Evolutionary conservation across 2,797 vertebrate species (phyloP).

Genomic region (Neosalanx taihuensis): DNA sequence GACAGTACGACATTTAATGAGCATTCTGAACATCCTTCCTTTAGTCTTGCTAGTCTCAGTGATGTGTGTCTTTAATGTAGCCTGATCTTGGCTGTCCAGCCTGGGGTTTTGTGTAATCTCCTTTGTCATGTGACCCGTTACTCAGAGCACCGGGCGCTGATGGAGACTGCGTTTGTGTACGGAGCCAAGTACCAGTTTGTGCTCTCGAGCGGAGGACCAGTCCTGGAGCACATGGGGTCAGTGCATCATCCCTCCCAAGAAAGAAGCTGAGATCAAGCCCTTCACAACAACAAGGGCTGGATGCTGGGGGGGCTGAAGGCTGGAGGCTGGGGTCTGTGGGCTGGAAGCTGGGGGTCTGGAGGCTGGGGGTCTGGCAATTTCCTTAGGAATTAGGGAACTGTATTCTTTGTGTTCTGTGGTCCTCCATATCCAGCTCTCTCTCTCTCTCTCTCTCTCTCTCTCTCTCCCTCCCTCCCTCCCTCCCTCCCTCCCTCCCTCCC

Average conservation of each 20-base stretch:
- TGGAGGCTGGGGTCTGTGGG: neutral
- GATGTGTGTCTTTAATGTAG: neutral
- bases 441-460: too few species aligned
- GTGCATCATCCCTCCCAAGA: slow-evolving; percentile 18
- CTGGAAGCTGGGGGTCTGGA: too few species aligned
- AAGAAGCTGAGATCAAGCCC: neutral
- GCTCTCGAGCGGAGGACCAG: slow-evolving; percentile 82
- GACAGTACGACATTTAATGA: too few species aligned
- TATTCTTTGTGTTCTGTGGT: too few species aligned
- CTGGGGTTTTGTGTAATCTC: neutral
- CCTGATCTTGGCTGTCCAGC: neutral
- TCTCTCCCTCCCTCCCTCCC: too few species aligned
- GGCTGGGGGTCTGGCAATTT: neutral
- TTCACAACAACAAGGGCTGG: neutral
- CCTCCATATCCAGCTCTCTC: too few species aligned
- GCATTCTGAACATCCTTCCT: too few species aligned
- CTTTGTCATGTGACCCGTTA: neutral
- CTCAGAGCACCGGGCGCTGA: slow-evolving; percentile 88
- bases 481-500: neutral
- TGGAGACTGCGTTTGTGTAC: slow-evolving; percentile 94
- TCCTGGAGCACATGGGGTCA: slow-evolving; percentile 83
- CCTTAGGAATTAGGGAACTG: too few species aligned
- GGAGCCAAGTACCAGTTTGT: slow-evolving; percentile 89
- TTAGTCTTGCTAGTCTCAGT: neutral
- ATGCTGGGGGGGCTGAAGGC: too few species aligned